Evolutionary conservation across 2,113 vertebrate genomes (phyloP), one percentile per base, ranked within the genome.

Genomic region (Percina caprodes): DNA sequence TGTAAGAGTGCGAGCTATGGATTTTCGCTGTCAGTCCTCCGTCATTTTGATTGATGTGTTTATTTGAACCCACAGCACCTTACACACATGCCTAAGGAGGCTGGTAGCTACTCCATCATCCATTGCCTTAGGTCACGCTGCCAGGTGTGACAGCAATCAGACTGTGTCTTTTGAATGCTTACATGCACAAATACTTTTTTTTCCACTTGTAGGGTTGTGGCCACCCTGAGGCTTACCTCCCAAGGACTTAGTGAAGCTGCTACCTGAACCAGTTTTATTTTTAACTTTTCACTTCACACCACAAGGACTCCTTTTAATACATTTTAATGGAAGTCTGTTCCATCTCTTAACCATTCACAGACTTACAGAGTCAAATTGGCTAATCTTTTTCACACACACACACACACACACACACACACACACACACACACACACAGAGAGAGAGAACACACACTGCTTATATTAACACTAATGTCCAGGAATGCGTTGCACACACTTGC

Each of bases 21-120:
- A 78, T 77, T 9, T 45, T 33, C 2, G 13, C 74, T 49, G 78
- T 81, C 83, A 78, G 74, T 58, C 65, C 62, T 69, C 72, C 4
- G 55, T 75, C 71, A 12, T 42, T 81, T 78, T 89, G 89, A 90
- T 71, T 82, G 90, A 85, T 77, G 75, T 82, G 65, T 92, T 86
- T 80, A 79, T 91, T 79, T 86, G 62, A 86, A 67, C 63, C 51
- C 67, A 1, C 5, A 7, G 15, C 49, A 69, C 62, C 60, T 23
- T 82, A 69, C n/a, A 3, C 48, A 60, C 70, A 35, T 18, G 69
- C 60, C 55, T 10, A 33, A 71, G 59, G 67, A 77, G 46, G 21
- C 65, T 16, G 39, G 77, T 72, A 76, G 74, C 55, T 66, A 56
- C 77, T 62, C 61, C 33, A 33, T 60, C 77, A 82, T 85, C 51